Conservation (phyloP, 37 sponge, comb jelly and placozoan genomes). For the Corticium candelabrum region DNA sequence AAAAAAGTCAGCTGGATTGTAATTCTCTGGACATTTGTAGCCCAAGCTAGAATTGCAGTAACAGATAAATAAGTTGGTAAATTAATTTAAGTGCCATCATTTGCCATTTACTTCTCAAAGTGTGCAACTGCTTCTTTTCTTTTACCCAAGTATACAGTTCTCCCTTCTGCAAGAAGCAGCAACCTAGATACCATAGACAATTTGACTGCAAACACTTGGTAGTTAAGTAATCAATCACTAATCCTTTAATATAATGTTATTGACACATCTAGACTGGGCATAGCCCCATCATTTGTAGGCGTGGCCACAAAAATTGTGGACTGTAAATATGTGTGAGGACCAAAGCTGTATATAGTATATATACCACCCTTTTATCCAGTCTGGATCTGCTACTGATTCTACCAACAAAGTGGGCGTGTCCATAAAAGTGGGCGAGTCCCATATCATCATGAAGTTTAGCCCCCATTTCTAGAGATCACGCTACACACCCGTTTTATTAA, state of each 20-base stretch:
- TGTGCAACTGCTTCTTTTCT: conserved; percentile 11
- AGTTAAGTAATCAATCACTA: neutral
- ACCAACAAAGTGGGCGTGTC: too few relatives aligned
- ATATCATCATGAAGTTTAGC: too few relatives aligned
- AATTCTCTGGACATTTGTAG: conserved; percentile 36
- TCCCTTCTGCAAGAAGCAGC: conserved; percentile 26
- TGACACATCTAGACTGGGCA: too few relatives aligned
- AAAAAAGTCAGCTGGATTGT: conserved; percentile 39
- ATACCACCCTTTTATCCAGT: too few relatives aligned
- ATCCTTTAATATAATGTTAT: neutral
- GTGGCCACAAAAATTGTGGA: too few relatives aligned
- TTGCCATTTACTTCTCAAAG: conserved; percentile 7
- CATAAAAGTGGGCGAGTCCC: too few relatives aligned
- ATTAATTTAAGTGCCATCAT: neutral
- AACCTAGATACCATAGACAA: conserved; percentile 9
- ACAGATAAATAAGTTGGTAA: neutral
- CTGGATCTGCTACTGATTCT: too few relatives aligned
- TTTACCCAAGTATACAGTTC: conserved; percentile 21
- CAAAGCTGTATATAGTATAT: too few relatives aligned
- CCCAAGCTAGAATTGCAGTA: neutral
- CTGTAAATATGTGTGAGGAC: too few relatives aligned
- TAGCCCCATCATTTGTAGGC: too few relatives aligned
- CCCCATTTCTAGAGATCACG: neutral
- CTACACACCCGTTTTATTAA: neutral
- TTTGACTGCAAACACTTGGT: too few relatives aligned